These are phyloP conservation scores for Australoheros scitulus DNA, from an alignment of 2,113 vertebrate genomes.

Conservation along the genomic window DNA sequence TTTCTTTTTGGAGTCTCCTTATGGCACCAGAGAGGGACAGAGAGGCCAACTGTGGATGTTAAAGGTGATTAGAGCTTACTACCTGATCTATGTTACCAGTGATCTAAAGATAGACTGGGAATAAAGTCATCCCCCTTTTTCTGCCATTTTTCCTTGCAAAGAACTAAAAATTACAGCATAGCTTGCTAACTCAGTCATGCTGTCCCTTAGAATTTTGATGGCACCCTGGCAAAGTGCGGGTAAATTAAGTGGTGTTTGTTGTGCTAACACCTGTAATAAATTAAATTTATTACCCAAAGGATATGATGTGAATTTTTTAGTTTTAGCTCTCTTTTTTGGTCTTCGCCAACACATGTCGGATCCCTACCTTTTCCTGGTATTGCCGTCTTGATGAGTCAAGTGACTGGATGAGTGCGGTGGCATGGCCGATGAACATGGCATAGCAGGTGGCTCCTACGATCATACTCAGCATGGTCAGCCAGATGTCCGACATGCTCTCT, in stretches of 20 bases:
- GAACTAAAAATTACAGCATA: neutral
- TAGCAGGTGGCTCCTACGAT: slow-evolving; percentile 97
- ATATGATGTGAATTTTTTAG: neutral
- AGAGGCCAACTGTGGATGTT: neutral
- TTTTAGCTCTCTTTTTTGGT: neutral
- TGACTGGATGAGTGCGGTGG: slow-evolving; percentile 92
- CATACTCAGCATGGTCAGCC: slow-evolving; percentile 99
- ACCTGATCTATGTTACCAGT: neutral
- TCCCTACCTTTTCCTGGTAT: slow-evolving; percentile 91
- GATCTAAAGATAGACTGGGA: neutral
- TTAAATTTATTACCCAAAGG: neutral
- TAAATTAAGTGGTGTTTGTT: neutral
- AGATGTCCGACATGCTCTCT: slow-evolving; percentile 97
- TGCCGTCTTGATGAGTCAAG: slow-evolving; percentile 92
- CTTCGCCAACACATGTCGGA: neutral
- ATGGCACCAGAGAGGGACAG: neutral
- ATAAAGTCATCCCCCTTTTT: neutral
- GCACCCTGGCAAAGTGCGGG: neutral
- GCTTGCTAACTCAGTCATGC: neutral
- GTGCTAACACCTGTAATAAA: neutral
- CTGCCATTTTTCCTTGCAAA: neutral
- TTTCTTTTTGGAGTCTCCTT: neutral
- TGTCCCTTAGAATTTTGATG: neutral
- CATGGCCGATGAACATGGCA: slow-evolving; percentile 95
- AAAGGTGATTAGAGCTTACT: neutral